Evolutionary conservation across 2,888 invertebrate genomes (phyloP).

Genomic region (Ochropacha duplaris): DNA sequence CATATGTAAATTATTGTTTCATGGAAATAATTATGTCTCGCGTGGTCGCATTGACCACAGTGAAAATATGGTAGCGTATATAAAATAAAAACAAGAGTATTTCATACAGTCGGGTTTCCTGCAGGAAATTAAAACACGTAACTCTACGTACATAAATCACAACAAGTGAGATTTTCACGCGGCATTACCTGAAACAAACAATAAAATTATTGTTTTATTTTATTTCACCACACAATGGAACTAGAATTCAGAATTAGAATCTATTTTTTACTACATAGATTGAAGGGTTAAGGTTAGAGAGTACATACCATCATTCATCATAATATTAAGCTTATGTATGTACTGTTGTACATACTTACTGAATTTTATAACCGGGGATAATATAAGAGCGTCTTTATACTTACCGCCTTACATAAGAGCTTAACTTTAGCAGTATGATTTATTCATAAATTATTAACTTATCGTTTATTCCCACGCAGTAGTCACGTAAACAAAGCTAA

Average conservation of each 20-base stretch:
- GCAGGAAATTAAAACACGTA: constrained; percentile 50
- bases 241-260: neutral
- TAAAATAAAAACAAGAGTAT: constrained; percentile 25
- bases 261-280: no score
- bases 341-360: no score
- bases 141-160: constrained; percentile 60
- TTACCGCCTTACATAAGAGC: no score
- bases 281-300: no score
- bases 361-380: no score
- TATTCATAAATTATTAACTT: no score
- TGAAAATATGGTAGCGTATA: neutral
- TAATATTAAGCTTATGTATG: no score
- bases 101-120: constrained; percentile 31
- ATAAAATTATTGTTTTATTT: constrained; percentile 18
- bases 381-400: no score
- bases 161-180: constrained; percentile 51
- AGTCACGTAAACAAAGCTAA: no score
- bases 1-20: neutral
- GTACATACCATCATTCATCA: no score
- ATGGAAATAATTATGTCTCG: neutral
- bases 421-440: no score
- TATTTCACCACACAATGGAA: neutral
- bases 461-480: no score
- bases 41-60: neutral
- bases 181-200: constrained; percentile 75